Percentiles rank a stretch among this genome's conserved stretches.
Conservation (phyloP, 30 jellyfish, hydroid and myxozoan species). For the Aurelia sp. region DNA sequence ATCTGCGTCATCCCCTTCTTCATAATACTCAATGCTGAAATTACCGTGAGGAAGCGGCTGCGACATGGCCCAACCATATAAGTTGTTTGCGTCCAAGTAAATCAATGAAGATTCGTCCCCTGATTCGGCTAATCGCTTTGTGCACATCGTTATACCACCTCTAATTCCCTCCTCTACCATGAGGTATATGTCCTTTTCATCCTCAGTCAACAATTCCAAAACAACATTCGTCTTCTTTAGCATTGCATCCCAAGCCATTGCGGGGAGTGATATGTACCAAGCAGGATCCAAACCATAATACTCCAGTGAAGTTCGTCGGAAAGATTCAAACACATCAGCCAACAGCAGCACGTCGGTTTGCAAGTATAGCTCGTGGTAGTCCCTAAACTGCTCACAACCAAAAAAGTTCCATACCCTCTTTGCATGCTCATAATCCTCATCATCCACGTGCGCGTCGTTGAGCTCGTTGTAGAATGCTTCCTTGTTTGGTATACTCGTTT, state of each 20-base stretch:
- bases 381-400: neutral
- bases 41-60: neutral
- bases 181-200: neutral
- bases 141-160: neutral
- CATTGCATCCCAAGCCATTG: constrained; percentile 38
- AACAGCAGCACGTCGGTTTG: constrained; percentile 40
- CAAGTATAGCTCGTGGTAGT: constrained; percentile 43
- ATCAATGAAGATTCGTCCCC: neutral
- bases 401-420: constrained; percentile 23
- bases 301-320: constrained; percentile 16
- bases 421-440: constrained; percentile 33
- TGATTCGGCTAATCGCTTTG: neutral
- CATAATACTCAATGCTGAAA: neutral
- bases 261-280: constrained; percentile 51
- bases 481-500: neutral
- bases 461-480: neutral
- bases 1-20: neutral
- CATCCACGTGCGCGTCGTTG: neutral
- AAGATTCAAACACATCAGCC: constrained; percentile 50
- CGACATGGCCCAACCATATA: constrained; percentile 1
- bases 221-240: neutral
- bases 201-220: neutral
- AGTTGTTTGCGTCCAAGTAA: neutral
- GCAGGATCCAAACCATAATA: constrained; percentile 59
- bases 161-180: neutral